Evolutionary conservation across 2,888 invertebrate species (phyloP), one percentile per base, ranked within the genome.

Genomic region (Megamerina dolium): DNA sequence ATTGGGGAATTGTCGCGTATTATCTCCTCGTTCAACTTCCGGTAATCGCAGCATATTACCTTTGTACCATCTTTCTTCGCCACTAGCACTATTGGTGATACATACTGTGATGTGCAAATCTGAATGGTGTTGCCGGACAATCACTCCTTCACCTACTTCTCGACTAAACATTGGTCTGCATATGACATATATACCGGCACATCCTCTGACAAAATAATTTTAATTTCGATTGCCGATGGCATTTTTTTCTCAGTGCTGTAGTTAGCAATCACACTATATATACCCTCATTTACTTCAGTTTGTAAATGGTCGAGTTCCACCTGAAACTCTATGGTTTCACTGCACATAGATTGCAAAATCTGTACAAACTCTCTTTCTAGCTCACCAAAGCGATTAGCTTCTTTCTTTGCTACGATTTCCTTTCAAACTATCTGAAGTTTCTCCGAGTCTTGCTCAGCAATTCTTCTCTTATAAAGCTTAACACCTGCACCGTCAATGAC

Each of bases 1-100:
- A 52, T 48, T 1, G 45, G 49, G 14, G 46, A 50, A 23, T 48
- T 40, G 14, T 50, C 48, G 3, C 46, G 23, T 3, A 48, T 14
- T 4, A 46, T 44, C 33, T 46, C 45, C 21, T 45, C 37, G 13
- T 49, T 50, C n/a, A 48, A 19, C 4, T 32, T 13, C 14, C 49
- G 31, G 44, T 62, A 73, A 44, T 72, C 68, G 0, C 70, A n/a
- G n/a, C 42, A 46, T 23, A 49, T 16, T 16, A 43, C 13, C 21
- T 41, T 43, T 13, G 23, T 40, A 13, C 48, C 48, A 14, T 53
- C 43, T 29, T 51, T 51, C 26, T 53, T 53, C 14, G 52, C 49
- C 2, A 60, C 58, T 9, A 64, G 18, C 2, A 50, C 52, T 8
- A 53, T 45, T 10, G 53, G 51, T 21, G 50, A 43, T 4, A 63